These are phyloP conservation scores for Lipophrys pholis DNA, from an alignment of 2,113 vertebrate species.

Conservation along the genomic window DNA sequence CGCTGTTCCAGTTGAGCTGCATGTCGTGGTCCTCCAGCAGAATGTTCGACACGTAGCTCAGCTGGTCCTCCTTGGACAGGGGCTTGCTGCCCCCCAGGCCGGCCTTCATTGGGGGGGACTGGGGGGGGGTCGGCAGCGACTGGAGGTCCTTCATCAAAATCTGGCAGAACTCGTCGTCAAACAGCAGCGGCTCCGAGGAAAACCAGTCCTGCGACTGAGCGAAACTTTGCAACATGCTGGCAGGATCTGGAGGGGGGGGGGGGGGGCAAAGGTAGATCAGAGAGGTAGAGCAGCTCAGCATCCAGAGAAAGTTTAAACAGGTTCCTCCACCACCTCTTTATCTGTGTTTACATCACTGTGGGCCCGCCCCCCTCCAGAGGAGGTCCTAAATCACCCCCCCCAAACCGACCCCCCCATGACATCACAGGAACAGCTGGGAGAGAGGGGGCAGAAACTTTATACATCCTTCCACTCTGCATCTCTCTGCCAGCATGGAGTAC, in stretches of 20 bases:
- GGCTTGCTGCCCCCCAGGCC: slow-evolving; percentile 54
- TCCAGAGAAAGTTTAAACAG: too few relatives aligned
- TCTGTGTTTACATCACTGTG: slow-evolving; percentile 65
- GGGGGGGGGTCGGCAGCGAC: slow-evolving; percentile 80
- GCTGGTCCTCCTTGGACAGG: slow-evolving; percentile 83
- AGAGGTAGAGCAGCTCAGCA: too few relatives aligned
- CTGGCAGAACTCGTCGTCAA: slow-evolving; percentile 83
- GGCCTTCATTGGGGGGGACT: slow-evolving; percentile 79
- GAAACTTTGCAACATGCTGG: slow-evolving; percentile 81
- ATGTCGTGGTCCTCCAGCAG: slow-evolving; percentile 83
- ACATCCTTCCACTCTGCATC: slow-evolving; percentile 28
- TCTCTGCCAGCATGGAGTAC: slow-evolving; percentile 17
- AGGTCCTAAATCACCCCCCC: slow-evolving; percentile 2
- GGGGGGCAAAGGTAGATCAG: too few relatives aligned
- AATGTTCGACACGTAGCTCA: slow-evolving; percentile 83
- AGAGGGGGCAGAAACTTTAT: slow-evolving; percentile 9
- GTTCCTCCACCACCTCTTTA: slow-evolving; percentile 55
- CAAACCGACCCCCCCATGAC: slow-evolving; percentile 57
- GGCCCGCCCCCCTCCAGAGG: slow-evolving; percentile 37
- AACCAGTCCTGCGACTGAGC: slow-evolving; percentile 82
- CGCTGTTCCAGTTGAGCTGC: slow-evolving; percentile 77
- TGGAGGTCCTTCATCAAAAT: slow-evolving; percentile 83
- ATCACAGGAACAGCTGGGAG: slow-evolving; percentile 69
- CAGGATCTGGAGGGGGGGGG: slow-evolving; percentile 64
- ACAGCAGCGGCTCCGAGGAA: slow-evolving; percentile 81